Evolutionary conservation across 2,888 invertebrate genomes (phyloP).

Genomic region (Drosophila tripunctata): DNA sequence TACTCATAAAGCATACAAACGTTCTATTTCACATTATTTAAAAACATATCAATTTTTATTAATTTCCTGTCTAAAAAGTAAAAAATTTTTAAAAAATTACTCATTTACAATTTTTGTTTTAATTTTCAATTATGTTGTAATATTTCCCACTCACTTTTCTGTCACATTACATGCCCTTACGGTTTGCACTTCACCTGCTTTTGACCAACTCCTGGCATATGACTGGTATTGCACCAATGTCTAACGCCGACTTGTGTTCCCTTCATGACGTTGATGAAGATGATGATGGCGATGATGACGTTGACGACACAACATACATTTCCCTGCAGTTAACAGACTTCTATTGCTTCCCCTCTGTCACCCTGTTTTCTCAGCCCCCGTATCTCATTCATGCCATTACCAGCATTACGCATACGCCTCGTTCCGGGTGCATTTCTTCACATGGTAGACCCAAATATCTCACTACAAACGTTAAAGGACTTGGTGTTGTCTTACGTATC

Average conservation of each 20-base stretch:
- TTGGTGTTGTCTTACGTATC: background rate
- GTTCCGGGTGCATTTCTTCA: slow-evolving; percentile 49
- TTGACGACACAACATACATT: slow-evolving; percentile 41
- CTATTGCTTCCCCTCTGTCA: slow-evolving; percentile 48
- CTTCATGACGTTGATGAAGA: slow-evolving; percentile 65
- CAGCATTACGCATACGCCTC: slow-evolving; percentile 50
- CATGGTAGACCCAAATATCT: slow-evolving; percentile 29
- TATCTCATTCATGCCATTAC: slow-evolving; percentile 5
- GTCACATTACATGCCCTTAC: slow-evolving; percentile 31
- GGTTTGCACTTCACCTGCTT: slow-evolving; percentile 29
- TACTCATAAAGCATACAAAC: slow-evolving; percentile 9
- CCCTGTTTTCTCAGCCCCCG: background rate
- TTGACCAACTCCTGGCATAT: background rate
- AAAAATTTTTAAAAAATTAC: no score
- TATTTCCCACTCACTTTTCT: slow-evolving; percentile 39
- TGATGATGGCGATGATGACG: slow-evolving; percentile 9
- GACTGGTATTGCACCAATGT: slow-evolving; percentile 12
- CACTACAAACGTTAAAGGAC: slow-evolving; percentile 31
- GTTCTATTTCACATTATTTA: slow-evolving; percentile 54
- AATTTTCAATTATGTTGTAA: slow-evolving; percentile 22
- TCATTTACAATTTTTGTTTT: no score
- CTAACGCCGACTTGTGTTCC: slow-evolving; percentile 65
- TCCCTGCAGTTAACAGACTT: slow-evolving; percentile 67
- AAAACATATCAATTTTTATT: slow-evolving; percentile 19
- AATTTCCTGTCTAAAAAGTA: no score